Evolutionary conservation across 2,113 vertebrate species (phyloP).

Genomic region (Coptodon rendalli): DNA sequence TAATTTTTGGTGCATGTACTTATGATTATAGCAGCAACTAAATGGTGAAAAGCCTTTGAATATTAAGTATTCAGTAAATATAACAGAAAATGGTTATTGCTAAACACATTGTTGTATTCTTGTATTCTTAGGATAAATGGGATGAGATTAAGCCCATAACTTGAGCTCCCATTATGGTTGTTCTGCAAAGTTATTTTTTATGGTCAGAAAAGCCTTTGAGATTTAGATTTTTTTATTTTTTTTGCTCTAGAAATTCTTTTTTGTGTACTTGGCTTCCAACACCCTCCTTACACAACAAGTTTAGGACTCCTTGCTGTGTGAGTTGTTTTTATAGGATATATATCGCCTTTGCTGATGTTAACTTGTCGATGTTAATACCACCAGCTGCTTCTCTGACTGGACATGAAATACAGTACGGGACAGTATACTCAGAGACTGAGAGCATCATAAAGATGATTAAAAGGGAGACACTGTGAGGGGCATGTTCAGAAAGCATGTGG

Average conservation of each 20-base stretch:
- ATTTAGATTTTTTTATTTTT: background rate
- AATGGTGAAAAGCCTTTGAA: background rate
- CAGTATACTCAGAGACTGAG: constrained; percentile 3
- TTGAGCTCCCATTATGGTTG: background rate
- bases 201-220: background rate
- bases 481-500: constrained; percentile 9
- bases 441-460: constrained; percentile 50
- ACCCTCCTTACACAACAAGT: background rate
- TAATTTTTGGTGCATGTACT: background rate
- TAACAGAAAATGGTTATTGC: background rate
- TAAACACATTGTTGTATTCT: background rate
- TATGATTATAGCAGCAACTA: background rate
- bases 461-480: background rate
- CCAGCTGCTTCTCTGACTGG: constrained; percentile 40
- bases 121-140: background rate
- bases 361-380: constrained; percentile 6
- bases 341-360: background rate
- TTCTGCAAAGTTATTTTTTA: background rate
- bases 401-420: constrained; percentile 29
- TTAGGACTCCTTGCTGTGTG: background rate
- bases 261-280: background rate
- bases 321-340: constrained; percentile 48
- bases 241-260: background rate
- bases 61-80: background rate
- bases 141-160: background rate